A percentile compares a stretch with the other conserved stretches of the same genome.
These are phyloP conservation scores for Lasioglossum lativentre DNA, from an alignment of 2,888 invertebrate species.

Conservation along the genomic window DNA sequence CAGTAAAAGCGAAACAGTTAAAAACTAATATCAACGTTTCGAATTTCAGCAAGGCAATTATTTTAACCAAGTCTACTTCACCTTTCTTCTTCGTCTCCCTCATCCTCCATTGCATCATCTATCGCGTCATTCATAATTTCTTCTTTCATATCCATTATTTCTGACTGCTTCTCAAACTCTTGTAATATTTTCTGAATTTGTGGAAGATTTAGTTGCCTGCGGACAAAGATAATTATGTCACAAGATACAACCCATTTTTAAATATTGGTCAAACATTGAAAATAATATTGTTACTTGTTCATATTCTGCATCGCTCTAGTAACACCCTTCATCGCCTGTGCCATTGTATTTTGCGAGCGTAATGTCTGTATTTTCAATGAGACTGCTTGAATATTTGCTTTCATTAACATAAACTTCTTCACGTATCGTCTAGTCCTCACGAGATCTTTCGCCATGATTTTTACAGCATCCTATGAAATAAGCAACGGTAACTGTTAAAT, in stretches of 20 bases:
- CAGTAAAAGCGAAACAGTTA: slow-evolving; percentile 61
- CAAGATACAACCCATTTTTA: neutral
- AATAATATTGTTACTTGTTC: slow-evolving; percentile 89
- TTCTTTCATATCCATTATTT: slow-evolving; percentile 99
- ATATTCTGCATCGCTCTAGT: slow-evolving; percentile 99
- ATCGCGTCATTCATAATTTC: slow-evolving; percentile 99
- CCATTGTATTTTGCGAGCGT: slow-evolving; percentile 99
- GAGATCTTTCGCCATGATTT: slow-evolving; percentile 99
- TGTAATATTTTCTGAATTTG: slow-evolving; percentile 99
- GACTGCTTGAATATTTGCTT: slow-evolving; percentile 99
- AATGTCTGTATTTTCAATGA: slow-evolving; percentile 98
- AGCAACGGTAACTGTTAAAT: slow-evolving; percentile 5
- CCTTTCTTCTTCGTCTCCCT: slow-evolving; percentile 99
- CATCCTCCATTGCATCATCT: slow-evolving; percentile 99
- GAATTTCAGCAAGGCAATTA: neutral
- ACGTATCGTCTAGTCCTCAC: slow-evolving; percentile 97
- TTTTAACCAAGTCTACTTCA: slow-evolving; percentile 78
- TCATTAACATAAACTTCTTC: slow-evolving; percentile 99
- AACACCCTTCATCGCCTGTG: slow-evolving; percentile 99
- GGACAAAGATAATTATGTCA: neutral
- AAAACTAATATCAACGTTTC: neutral
- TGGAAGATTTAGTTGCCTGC: slow-evolving; percentile 96
- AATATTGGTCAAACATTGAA: neutral
- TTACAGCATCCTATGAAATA: slow-evolving; percentile 94
- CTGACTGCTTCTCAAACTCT: slow-evolving; percentile 99